Evolutionary conservation across 1,140 invertebrate genomes (phyloP), one percentile per base, ranked within the genome.

Genomic region (Bombus superbus): DNA sequence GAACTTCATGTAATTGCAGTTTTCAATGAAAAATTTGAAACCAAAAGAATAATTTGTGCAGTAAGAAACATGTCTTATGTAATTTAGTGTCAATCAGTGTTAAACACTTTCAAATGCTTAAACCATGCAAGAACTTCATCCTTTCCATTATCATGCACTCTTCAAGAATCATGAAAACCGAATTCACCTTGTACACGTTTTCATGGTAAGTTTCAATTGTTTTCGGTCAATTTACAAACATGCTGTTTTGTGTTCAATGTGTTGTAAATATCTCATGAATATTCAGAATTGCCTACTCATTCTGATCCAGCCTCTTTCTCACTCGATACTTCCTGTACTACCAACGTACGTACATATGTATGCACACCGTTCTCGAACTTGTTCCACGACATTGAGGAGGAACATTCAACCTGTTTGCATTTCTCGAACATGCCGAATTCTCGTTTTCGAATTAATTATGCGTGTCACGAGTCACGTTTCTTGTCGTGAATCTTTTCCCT

Each of bases 401-500:
- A 57, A 75, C 64, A 9, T 83, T 83, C 72, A 77, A 83, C 32
- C 42, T 73, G 3, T 42, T 66, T 44, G 18, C 6, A 35, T 13
- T 18, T 47, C 32, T 32, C 15, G 32, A 40, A 66, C 25, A 15
- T 38, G n/a, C 28, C 32, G 57, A 74, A 73, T 47, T 74, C 53
- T 40, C 18, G 32, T 81, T 76, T 9, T 22, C 32, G 1, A 40
- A 76, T 83, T 69, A 44, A 83, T 83, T 77, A 77, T 25, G 44
- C 47, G 13, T 32, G 10, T 25, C 81, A n/a, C 10, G 68, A 38
- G 13, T 62, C 22, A 42, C 38, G 15, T 75, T 75, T 75, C 44
- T 44, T 11, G 44, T 75, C 25, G 35, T 11, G 28, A 73, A 38
- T 68, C 18, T 9, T 38, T 68, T 22, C 22, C 18, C 22, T 32